A percentile compares a stretch with the other conserved stretches of the same genome.
phyloP scores from a whole-genome alignment of 1,140 invertebrate genomes.

The Chrysoperla carnea region DNA sequence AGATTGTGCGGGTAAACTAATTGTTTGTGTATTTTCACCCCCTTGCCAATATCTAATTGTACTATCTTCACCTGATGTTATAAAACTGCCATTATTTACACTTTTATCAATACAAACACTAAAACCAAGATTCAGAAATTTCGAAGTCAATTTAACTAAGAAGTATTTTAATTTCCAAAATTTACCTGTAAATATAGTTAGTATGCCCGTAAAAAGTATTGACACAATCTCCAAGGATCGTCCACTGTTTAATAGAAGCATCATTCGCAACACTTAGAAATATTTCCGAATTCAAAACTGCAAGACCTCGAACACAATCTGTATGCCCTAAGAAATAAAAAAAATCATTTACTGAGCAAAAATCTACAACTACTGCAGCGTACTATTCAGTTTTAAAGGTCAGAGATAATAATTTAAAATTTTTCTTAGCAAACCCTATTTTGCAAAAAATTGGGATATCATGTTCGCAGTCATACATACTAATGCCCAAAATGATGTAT shows the following conservation, averaged over 20 bases:
- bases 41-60: conserved; percentile 70
- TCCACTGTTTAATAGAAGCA: conserved; percentile 68
- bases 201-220: conserved; percentile 63
- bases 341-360: too few species aligned
- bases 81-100: conserved; percentile 37
- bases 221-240: conserved; percentile 55
- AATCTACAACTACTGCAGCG: too few species aligned
- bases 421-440: too few species aligned
- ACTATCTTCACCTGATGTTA: conserved; percentile 72
- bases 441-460: too few species aligned
- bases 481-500: too few species aligned
- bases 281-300: conserved; percentile 40
- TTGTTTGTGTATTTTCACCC: conserved; percentile 42
- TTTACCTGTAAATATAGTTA: conserved; percentile 56
- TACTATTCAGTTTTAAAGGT: too few species aligned
- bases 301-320: conserved; percentile 75
- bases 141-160: too few species aligned
- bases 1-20: conserved; percentile 66
- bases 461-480: too few species aligned
- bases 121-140: conserved; percentile 5
- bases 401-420: too few species aligned
- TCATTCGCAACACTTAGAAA: conserved; percentile 83
- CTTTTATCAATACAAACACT: conserved; percentile 42
- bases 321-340: conserved; percentile 48
- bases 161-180: neutral